A percentile compares a stretch with the other conserved stretches of the same genome.
These are phyloP conservation scores for Dromiciops gliroides DNA, from an alignment of 2,113 vertebrate species.

Conservation along the genomic window DNA sequence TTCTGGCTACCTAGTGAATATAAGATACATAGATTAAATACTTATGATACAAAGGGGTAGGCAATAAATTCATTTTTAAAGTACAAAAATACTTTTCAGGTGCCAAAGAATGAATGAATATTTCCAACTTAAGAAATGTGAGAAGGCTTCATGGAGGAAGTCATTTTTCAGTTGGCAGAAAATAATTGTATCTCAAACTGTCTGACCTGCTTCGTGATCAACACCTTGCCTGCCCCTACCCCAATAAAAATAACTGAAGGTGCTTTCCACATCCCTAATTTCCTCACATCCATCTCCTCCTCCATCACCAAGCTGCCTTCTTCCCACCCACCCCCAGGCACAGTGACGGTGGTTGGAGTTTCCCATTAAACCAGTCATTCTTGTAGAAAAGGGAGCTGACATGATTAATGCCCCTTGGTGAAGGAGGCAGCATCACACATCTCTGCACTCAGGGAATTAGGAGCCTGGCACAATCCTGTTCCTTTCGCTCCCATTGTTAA, in stretches of 20 bases:
- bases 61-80: not conserved
- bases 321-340: not conserved
- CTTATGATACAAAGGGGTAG: not conserved
- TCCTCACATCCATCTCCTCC: not conserved
- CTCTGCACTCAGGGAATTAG: slow-evolving; percentile 73
- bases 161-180: not conserved
- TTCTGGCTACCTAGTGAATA: not conserved
- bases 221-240: not conserved
- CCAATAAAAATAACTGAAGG: not conserved
- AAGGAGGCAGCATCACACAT: slow-evolving; percentile 67
- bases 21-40: not conserved
- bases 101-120: not conserved
- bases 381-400: slow-evolving; percentile 86
- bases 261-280: not conserved
- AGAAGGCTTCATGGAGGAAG: not conserved
- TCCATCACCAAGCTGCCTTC: not conserved
- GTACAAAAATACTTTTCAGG: not conserved
- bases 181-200: not conserved
- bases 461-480: slow-evolving; percentile 58
- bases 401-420: slow-evolving; percentile 83
- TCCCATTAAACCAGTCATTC: slow-evolving; percentile 85
- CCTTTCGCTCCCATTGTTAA: slow-evolving; percentile 71
- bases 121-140: not conserved
- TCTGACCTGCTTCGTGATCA: not conserved
- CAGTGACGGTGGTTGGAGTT: slow-evolving; percentile 82